Percentiles rank a stretch among this genome's conserved stretches.
Evolutionary conservation across 2,888 invertebrate species (phyloP).

Genomic region (Oscheius myriophilus): DNA sequence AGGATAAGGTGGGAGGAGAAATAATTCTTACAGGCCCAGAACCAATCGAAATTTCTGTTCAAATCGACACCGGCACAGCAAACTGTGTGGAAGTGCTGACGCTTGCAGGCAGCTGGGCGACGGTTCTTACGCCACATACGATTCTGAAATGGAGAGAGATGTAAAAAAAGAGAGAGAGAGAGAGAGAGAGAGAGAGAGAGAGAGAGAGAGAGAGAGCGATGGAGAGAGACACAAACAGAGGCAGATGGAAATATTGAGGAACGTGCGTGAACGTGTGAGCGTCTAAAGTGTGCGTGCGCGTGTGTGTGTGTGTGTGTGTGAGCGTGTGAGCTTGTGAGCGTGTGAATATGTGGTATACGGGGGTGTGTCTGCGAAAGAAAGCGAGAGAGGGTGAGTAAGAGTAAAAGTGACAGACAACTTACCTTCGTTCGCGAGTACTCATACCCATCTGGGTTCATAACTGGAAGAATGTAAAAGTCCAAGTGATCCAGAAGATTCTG

Average conservation of each 20-base stretch:
- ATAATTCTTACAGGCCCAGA: constrained; percentile 59
- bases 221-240: too few species aligned
- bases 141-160: too few species aligned
- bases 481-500: constrained; percentile 62
- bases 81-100: constrained; percentile 59
- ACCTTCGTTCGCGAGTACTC: constrained; percentile 63
- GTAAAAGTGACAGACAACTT: not conserved
- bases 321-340: too few species aligned
- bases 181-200: too few species aligned
- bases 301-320: too few species aligned
- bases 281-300: too few species aligned
- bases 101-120: constrained; percentile 61
- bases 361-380: too few species aligned
- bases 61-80: constrained; percentile 69
- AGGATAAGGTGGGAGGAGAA: not conserved
- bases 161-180: not conserved
- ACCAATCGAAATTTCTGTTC: constrained; percentile 70
- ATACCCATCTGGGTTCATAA: constrained; percentile 69
- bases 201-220: too few species aligned
- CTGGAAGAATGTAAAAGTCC: constrained; percentile 69
- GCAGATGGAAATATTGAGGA: too few species aligned
- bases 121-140: constrained; percentile 71
- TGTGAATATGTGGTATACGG: too few species aligned
- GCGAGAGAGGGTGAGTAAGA: too few species aligned
- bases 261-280: too few species aligned